Percentiles rank a stretch among this genome's conserved stretches.
Evolutionary conservation across 1,140 invertebrate species (phyloP).

Genomic region (Himalopsyche phryganea): DNA sequence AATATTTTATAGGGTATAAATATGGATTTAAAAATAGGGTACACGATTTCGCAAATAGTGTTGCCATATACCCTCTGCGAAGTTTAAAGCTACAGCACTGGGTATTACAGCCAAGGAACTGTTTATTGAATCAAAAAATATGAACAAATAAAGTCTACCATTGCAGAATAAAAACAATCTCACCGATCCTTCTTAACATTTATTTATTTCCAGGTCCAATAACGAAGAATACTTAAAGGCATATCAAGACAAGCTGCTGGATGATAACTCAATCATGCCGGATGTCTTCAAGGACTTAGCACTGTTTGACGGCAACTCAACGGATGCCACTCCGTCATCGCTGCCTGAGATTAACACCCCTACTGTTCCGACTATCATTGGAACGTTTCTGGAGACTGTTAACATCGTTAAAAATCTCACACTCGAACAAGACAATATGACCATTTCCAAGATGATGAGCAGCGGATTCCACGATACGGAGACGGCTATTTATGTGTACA

Average conservation of each 20-base stretch:
- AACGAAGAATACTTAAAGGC: slow-evolving; percentile 17
- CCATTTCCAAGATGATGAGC: slow-evolving; percentile 26
- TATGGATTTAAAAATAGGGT: too few species aligned
- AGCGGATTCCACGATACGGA: slow-evolving; percentile 28
- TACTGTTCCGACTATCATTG: slow-evolving; percentile 33
- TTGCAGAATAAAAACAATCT: too few species aligned
- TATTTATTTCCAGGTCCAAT: slow-evolving; percentile 20
- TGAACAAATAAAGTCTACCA: too few species aligned
- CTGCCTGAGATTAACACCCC: too few species aligned
- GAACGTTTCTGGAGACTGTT: slow-evolving; percentile 37
- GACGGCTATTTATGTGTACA: slow-evolving; percentile 59
- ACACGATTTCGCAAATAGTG: too few species aligned
- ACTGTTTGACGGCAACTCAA: slow-evolving; percentile 10
- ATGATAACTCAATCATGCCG: neutral
- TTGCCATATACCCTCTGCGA: too few species aligned
- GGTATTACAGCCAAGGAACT: too few species aligned
- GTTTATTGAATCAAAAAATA: too few species aligned
- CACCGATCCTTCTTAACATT: too few species aligned
- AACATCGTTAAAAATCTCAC: slow-evolving; percentile 16
- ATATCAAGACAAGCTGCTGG: neutral
- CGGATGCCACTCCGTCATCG: neutral
- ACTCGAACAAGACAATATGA: neutral
- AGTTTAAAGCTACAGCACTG: too few species aligned
- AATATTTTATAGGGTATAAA: too few species aligned
- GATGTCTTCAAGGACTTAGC: neutral